Evolutionary conservation across 2,113 vertebrate species (phyloP).

Genomic region (Salvelinus alpinus): DNA sequence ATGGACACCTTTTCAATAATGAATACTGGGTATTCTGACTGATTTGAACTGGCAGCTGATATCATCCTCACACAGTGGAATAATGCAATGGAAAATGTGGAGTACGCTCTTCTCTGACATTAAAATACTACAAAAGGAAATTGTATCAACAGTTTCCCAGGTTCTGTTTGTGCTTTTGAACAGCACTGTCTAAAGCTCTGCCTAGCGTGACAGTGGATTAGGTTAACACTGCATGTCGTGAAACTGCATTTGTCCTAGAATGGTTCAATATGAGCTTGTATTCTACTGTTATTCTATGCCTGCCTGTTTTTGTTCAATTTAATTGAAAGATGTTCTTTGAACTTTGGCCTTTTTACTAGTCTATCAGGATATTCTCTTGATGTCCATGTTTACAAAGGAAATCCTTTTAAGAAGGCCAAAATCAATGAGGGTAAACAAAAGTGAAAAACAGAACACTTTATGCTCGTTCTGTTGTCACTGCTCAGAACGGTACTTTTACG

Average conservation of each 20-base stretch:
- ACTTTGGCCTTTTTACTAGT: constrained; percentile 61
- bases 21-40: constrained; percentile 65
- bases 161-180: constrained; percentile 21
- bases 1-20: constrained; percentile 24
- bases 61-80: constrained; percentile 27
- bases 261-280: constrained; percentile 22
- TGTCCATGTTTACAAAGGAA: constrained; percentile 76
- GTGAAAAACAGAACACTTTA: constrained; percentile 36
- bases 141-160: constrained; percentile 23
- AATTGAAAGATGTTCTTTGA: constrained; percentile 40
- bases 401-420: constrained; percentile 62
- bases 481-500: constrained; percentile 43
- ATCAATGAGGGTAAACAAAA: constrained; percentile 58
- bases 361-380: constrained; percentile 66
- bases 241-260: constrained; percentile 56
- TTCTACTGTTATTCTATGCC: constrained; percentile 69
- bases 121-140: constrained; percentile 26
- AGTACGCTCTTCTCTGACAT: constrained; percentile 18
- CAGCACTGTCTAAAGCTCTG: constrained; percentile 14
- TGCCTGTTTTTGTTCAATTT: constrained; percentile 64
- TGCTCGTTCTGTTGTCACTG: constrained; percentile 45
- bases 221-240: constrained; percentile 68
- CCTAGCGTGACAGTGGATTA: constrained; percentile 32
- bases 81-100: constrained; percentile 22
- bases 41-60: constrained; percentile 30